Conservation (phyloP, 2,797 vertebrate species). For the Leptatherina wallacei region DNA sequence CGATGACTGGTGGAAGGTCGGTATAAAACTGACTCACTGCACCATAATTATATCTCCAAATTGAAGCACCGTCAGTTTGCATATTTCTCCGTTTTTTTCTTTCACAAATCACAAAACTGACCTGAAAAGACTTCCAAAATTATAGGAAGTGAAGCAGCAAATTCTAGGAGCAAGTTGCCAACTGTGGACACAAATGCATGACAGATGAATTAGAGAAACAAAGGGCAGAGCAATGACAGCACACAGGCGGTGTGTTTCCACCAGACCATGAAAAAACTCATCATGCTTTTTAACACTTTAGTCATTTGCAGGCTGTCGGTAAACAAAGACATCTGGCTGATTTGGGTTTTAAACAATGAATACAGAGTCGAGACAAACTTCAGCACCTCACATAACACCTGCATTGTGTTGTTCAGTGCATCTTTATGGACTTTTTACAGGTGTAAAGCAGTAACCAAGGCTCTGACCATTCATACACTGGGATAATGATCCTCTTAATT, state of each 20-base stretch:
- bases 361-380: slow-evolving; percentile 21
- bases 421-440: not conserved
- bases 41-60: not conserved
- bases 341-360: slow-evolving; percentile 41
- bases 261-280: slow-evolving; percentile 54
- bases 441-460: not conserved
- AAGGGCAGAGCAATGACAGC: slow-evolving; percentile 37
- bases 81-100: not conserved
- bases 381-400: slow-evolving; percentile 16
- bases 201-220: slow-evolving; percentile 57
- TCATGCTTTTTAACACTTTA: slow-evolving; percentile 50
- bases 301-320: slow-evolving; percentile 43
- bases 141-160: slow-evolving; percentile 38
- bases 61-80: not conserved
- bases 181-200: slow-evolving; percentile 37
- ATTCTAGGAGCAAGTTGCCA: slow-evolving; percentile 30
- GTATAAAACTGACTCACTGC: slow-evolving; percentile 13
- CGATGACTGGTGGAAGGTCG: slow-evolving; percentile 98
- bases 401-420: not conserved
- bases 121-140: slow-evolving; percentile 35
- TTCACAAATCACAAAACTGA: not conserved
- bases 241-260: slow-evolving; percentile 36
- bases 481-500: slow-evolving; percentile 20
- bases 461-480: slow-evolving; percentile 6
- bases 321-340: slow-evolving; percentile 54